phyloP scores from a whole-genome alignment of 1,140 invertebrate species.

The Drosophila sucinea region DNA sequence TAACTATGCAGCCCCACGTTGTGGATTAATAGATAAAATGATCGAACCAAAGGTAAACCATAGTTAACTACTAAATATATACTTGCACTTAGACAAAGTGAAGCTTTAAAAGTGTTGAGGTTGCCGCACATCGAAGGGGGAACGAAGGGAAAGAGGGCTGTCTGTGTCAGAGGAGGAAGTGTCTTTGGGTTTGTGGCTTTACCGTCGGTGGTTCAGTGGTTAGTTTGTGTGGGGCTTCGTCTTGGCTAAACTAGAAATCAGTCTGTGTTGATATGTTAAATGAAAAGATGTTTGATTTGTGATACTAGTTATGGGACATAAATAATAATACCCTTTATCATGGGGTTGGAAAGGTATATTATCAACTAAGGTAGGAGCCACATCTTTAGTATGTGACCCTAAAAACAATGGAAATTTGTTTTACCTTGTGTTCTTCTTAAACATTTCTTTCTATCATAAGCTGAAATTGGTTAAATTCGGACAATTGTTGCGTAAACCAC shows the following conservation, averaged over 20 bases:
- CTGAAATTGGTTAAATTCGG: too few relatives aligned
- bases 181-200: constrained; percentile 20
- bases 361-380: too few relatives aligned
- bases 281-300: constrained; percentile 14
- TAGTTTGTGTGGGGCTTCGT: constrained; percentile 17
- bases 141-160: background rate
- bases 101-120: constrained; percentile 73
- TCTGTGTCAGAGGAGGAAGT: constrained; percentile 5
- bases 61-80: constrained; percentile 27
- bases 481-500: too few relatives aligned
- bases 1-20: constrained; percentile 84
- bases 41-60: constrained; percentile 84
- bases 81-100: constrained; percentile 18
- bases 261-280: background rate
- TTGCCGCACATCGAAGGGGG: constrained; percentile 1
- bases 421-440: too few relatives aligned
- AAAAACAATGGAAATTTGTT: too few relatives aligned
- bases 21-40: constrained; percentile 85
- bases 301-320: constrained; percentile 5
- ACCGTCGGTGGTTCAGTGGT: constrained; percentile 38
- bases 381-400: too few relatives aligned
- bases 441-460: too few relatives aligned
- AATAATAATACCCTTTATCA: background rate
- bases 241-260: constrained; percentile 2
- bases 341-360: too few relatives aligned